Evolutionary conservation across 2,888 invertebrate genomes (phyloP).

Genomic region (Cyclophora albipunctata): DNA sequence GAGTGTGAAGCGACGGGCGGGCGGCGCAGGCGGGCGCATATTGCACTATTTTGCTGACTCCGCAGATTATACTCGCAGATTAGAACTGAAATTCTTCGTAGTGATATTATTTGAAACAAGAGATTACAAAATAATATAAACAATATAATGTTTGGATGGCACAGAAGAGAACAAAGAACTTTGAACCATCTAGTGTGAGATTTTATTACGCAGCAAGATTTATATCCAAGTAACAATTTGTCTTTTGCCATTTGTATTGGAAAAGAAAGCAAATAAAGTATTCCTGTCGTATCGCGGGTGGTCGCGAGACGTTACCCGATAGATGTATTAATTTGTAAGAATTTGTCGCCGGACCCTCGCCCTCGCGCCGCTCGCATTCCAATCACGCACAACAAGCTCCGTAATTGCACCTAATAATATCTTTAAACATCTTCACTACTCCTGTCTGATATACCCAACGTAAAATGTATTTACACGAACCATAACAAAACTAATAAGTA

Average conservation of each 20-base stretch:
- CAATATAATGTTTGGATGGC: not conserved
- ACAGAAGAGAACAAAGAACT: too few species aligned
- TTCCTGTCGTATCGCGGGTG: conserved; percentile 62
- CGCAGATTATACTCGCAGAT: conserved; percentile 64
- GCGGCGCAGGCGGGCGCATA: conserved; percentile 44
- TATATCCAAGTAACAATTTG: too few species aligned
- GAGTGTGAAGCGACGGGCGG: conserved; percentile 47
- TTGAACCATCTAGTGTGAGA: too few species aligned
- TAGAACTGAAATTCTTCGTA: conserved; percentile 44
- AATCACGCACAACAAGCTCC: conserved; percentile 73
- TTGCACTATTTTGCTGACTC: conserved; percentile 54
- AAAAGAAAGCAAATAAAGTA: conserved; percentile 54
- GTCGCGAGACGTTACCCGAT: conserved; percentile 52
- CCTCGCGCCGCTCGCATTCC: conserved; percentile 51
- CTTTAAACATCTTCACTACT: conserved; percentile 60
- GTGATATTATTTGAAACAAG: conserved; percentile 34
- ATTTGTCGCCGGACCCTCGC: conserved; percentile 70
- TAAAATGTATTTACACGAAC: conserved; percentile 14
- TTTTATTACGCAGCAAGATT: too few species aligned
- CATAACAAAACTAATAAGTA: conserved; percentile 15
- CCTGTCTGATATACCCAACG: conserved; percentile 18
- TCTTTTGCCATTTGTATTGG: conserved; percentile 29
- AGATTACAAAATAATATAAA: conserved; percentile 19
- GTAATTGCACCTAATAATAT: conserved; percentile 74
- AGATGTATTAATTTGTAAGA: conserved; percentile 76